Base-by-base conservation (phyloP, 1,140 invertebrate genomes). In the Polypedilum pembai region DNA sequence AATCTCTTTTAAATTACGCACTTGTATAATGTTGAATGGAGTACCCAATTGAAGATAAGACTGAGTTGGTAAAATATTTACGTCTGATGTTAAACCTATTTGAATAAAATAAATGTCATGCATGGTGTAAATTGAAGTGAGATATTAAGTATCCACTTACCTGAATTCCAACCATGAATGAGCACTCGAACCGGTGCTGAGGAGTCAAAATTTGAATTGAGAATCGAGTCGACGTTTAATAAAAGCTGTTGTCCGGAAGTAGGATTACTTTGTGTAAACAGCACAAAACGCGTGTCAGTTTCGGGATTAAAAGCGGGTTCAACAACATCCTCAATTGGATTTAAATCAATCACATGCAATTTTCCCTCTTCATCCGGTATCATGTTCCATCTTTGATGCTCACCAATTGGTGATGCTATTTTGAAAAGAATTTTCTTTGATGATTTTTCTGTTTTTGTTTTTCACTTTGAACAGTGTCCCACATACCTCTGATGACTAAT, bases 11-110 rank as follows among this genome's bases (percentile, higher is more conserved):
- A 33, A 33, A 3, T 33, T 5, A 33, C 24, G 24, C 24, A 33
- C 74, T 20, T 72, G 45, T 24, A 78, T 69, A 18, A 69, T 18
- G 12, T 69, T 69, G 20, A 69, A 69, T 33, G 24, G 24, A 21
- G 17, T 21, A 3, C 65, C 65, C 4, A 18, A 8, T 20, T 69
- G 17, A 21, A 69, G 65, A 69, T 69, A 69, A 69, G 15, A 18
- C n/a, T n/a, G 8, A 20, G 65, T 69, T 69, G 65, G 17, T 20
- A 3, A 1, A 8, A 18, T 69, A 69, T 69, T 69, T 5, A 69
- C 65, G 20, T 18, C 65, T 20, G 65, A 69, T 18, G 17, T 18
- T 20, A 21, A 21, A 18, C 65, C 24, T 33, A 3, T 33, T 33
- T 5, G 24, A 33, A 33, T 33, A 5, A 33, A 33, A 33, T 33